Base-by-base conservation (phyloP, 2,888 invertebrate genomes). In the Lasioglossum leucozonium region DNA sequence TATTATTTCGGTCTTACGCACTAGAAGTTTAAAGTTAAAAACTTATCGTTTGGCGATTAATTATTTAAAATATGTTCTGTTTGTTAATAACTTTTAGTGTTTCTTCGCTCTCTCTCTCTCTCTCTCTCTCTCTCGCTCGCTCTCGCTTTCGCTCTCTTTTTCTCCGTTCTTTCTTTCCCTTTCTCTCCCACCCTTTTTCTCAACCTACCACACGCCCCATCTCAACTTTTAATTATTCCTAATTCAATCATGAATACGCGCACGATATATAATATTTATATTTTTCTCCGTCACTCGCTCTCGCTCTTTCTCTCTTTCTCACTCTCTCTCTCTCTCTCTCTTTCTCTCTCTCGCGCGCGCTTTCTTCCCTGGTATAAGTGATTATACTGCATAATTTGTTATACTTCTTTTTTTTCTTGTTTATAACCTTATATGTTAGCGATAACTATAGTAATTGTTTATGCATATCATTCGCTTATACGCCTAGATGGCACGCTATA, bases 31-130 rank as follows among this genome's bases (percentile, higher is more conserved):
- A 91, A 91, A 91, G 91, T 94, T 92, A 94, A 94, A 94, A 94
- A 93, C 92, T 93, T 93, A 91, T 91, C 90, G 87, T 94, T 94
- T 94, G 94, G 94, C 94, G 94, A 93, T 93, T 94, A 94, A 93
- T 94, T 94, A 94, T 94, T 94, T 94, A 94, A 94, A 94, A 94
- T 94, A 94, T 94, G 94, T 93, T 93, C 93, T 94, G 91, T 94
- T 71, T 88, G 87, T 87, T 88, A 88, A 90, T 86, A 85, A 87
- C 79, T 84, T 72, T 84, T 86, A 86, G 84, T 86, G 83, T 85
- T 69, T 79, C 75, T 81, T 78, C 72, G 78, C 72, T 79, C 55
- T 62, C 47, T 71, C 78, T 44, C 47, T 69, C 58, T 67, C 79
- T 80, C 72, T n/a, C 55, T 69, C 55, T 76, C 77, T 58, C 47